A percentile compares a stretch with the other conserved stretches of the same genome.
Evolutionary conservation across 2,797 vertebrate genomes (phyloP).

Genomic region (Microctenopoma lineatum): DNA sequence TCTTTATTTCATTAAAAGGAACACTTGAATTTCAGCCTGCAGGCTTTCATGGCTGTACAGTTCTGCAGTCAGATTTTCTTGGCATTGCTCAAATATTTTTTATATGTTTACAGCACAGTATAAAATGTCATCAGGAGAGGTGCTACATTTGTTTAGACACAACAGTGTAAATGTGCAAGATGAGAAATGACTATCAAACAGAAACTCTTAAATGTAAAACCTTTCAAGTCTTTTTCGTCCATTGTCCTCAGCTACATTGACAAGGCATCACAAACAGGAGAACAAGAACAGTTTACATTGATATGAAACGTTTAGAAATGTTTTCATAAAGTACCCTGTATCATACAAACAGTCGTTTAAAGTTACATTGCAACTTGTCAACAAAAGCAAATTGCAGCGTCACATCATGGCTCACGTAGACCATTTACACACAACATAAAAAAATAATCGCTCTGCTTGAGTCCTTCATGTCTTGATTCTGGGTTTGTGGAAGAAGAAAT

Average conservation of each 20-base stretch:
- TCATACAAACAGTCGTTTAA: slow-evolving; percentile 44
- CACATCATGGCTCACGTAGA: slow-evolving; percentile 50
- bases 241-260: slow-evolving; percentile 52
- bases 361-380: slow-evolving; percentile 26
- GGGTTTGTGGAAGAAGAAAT: background rate
- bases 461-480: slow-evolving; percentile 37
- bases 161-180: slow-evolving; percentile 66
- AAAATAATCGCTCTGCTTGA: slow-evolving; percentile 71
- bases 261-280: slow-evolving; percentile 70
- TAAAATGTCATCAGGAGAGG: slow-evolving; percentile 59
- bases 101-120: slow-evolving; percentile 61
- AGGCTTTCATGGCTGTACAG: slow-evolving; percentile 23
- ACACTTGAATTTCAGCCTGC: slow-evolving; percentile 17
- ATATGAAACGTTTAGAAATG: slow-evolving; percentile 35
- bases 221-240: slow-evolving; percentile 49
- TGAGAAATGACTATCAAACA: slow-evolving; percentile 60
- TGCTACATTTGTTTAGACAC: slow-evolving; percentile 69
- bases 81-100: slow-evolving; percentile 24
- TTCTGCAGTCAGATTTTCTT: slow-evolving; percentile 28
- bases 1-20: slow-evolving; percentile 63
- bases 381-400: slow-evolving; percentile 29
- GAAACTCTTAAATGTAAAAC: slow-evolving; percentile 38
- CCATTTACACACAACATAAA: slow-evolving; percentile 67
- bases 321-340: slow-evolving; percentile 57
- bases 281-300: slow-evolving; percentile 55